phyloP scores from a whole-genome alignment of 2,888 invertebrate species.

The Mythimna impura region DNA sequence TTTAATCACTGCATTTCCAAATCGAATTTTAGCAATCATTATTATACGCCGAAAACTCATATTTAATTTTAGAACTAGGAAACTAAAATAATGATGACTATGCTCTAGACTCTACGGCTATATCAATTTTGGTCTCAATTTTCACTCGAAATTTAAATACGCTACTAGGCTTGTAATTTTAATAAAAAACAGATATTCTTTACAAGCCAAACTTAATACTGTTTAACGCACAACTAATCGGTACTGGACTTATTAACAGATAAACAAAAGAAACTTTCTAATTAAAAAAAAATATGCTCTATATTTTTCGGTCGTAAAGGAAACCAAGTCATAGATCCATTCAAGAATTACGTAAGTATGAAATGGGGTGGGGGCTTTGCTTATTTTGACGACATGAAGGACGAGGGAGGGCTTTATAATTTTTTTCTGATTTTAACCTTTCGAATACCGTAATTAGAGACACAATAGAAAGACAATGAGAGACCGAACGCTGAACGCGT shows the following conservation, averaged over 20 bases:
- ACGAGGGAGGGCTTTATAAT: no score
- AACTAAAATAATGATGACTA: slow-evolving; percentile 16
- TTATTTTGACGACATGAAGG: no score
- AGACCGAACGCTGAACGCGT: no score
- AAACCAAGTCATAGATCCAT: slow-evolving; percentile 3
- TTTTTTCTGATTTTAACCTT: no score
- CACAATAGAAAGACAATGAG: no score
- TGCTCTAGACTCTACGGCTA: slow-evolving; percentile 40
- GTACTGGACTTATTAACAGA: slow-evolving; percentile 12
- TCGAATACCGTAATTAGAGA: no score
- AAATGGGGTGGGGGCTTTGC: no score
- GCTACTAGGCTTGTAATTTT: slow-evolving; percentile 18
- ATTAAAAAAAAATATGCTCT: slow-evolving; percentile 18
- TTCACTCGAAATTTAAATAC: slow-evolving; percentile 41
- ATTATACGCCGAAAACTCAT: slow-evolving; percentile 20
- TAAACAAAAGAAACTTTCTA: slow-evolving; percentile 11
- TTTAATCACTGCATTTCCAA: slow-evolving; percentile 18
- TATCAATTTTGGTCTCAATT: slow-evolving; percentile 60
- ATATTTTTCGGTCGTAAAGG: slow-evolving; percentile 1
- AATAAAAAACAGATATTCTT: slow-evolving; percentile 21
- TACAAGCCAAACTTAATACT: slow-evolving; percentile 50
- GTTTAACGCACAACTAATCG: slow-evolving; percentile 46
- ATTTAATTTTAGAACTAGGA: slow-evolving; percentile 4
- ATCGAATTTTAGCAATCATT: slow-evolving; percentile 24
- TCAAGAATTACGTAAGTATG: no score